phyloP scores from a whole-genome alignment of 2,888 invertebrate species.

The Athalia circularis region DNA sequence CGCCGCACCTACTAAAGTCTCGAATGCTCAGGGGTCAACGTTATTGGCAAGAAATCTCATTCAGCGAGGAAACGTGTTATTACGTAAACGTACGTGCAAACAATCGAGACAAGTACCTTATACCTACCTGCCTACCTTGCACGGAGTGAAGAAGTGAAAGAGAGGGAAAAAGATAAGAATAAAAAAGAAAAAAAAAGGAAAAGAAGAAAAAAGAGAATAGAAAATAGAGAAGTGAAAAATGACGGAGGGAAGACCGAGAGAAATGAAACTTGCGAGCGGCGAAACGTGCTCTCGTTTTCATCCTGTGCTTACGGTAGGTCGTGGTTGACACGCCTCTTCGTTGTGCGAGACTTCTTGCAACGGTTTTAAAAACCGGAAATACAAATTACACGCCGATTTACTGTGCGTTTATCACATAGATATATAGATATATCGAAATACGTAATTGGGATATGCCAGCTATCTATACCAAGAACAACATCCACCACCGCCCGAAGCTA shows the following conservation, averaged over 20 bases:
- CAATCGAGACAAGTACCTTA: constrained; percentile 38
- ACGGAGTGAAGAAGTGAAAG: not conserved
- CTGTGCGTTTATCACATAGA: constrained; percentile 2
- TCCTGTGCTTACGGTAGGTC: constrained; percentile 16
- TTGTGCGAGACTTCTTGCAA: not conserved
- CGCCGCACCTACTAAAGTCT: too few species aligned
- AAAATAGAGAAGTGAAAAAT: too few species aligned
- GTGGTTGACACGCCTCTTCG: constrained; percentile 10
- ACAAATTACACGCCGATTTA: constrained; percentile 15
- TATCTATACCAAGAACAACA: not conserved
- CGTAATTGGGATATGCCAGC: not conserved
- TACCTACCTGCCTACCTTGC: not conserved
- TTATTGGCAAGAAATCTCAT: constrained; percentile 46
- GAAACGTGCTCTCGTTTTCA: constrained; percentile 39
- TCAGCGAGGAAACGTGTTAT: constrained; percentile 44
- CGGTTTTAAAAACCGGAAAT: not conserved
- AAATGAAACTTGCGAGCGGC: not conserved
- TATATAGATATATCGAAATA: not conserved
- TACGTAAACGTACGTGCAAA: constrained; percentile 50
- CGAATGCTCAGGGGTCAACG: constrained; percentile 45
- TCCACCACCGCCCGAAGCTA: constrained; percentile 20
- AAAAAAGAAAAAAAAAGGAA: too few species aligned
- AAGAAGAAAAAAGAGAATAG: too few species aligned
- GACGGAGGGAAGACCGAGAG: too few species aligned
- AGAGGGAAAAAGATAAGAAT: not conserved